phyloP scores from a whole-genome alignment of 2,113 vertebrate genomes.

The Eurypyga helias region DNA sequence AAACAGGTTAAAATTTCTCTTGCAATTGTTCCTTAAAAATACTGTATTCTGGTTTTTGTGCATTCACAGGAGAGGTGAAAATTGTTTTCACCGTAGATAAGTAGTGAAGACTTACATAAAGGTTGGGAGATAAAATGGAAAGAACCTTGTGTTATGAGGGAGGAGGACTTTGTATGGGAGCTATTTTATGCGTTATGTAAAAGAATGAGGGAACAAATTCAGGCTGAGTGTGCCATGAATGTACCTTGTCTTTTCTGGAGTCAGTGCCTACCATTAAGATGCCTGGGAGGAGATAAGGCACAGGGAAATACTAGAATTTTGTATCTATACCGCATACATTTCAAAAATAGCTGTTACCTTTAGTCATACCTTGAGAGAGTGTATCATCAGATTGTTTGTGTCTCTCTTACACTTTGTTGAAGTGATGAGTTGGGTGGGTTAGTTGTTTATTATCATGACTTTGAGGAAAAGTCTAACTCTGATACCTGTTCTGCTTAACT shows the following conservation, averaged over 20 bases:
- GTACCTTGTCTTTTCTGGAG: background rate
- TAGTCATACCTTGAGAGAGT: background rate
- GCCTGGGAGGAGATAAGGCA: background rate
- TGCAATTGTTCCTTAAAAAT: background rate
- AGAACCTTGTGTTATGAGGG: background rate
- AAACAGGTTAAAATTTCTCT: background rate
- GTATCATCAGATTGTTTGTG: background rate
- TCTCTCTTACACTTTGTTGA: background rate
- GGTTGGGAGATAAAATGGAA: background rate
- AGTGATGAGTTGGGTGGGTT: background rate
- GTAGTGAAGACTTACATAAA: background rate
- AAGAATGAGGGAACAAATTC: background rate
- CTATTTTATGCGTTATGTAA: background rate
- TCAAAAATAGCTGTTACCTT: background rate
- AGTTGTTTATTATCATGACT: background rate
- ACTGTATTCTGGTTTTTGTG: background rate
- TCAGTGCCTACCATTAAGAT: background rate
- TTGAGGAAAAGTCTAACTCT: background rate
- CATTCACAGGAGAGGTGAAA: background rate
- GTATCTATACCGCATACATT: background rate
- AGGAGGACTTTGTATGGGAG: background rate
- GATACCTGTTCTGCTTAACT: background rate
- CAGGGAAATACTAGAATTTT: background rate
- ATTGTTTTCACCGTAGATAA: background rate
- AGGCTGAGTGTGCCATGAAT: background rate